Base-by-base conservation (phyloP, 2,113 vertebrate species). In the Syngnathus scovelli region DNA sequence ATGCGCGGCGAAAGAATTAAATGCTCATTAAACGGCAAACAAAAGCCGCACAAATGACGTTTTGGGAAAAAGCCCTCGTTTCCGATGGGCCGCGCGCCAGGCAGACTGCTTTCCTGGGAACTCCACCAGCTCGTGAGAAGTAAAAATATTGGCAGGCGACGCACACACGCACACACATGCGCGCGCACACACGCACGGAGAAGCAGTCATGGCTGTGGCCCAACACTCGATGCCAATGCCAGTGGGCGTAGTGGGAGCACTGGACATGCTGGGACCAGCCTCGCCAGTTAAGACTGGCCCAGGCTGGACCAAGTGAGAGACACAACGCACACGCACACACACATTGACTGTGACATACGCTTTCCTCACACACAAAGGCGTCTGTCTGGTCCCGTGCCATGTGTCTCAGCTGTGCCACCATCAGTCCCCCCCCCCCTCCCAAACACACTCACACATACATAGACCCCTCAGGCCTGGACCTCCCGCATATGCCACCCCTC, bases 361-460 rank as follows among this genome's bases (percentile, higher is more conserved):
- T 62, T 44, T 44, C 6, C 49, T 12, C 64, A 62, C 69, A 74
- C 69, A 79, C 49, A 78, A 66, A 77, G 70, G 59, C 67, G 70
- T 72, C 82, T 75, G 76, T 82, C 85, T 90, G 85, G 86, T 89
- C 75, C 71, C 21, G 71, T 82, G 88, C 88, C 88, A 88, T 84
- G 81, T 84, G 85, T 86, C 86, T 90, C 88, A 87, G 87, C 89
- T 90, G 89, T 91, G 90, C 90, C 90, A 91, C 86, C 75, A 36
- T 54, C 44, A 13, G 49, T 64, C 2, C 51, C 61, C 58, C 75
- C 38, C 59, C 38, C 19, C 19, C 9, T 38, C 15, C 43, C 44
- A 23, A 12, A 44, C 39, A 16, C 60, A 7, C 16, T 6, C 19
- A 8, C 19, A 12, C 60, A 1, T 21, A 44, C 66, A 52, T n/a